Base-by-base conservation (phyloP, 37 sponge, comb jelly and placozoan genomes). In the Oopsacas minuta region DNA sequence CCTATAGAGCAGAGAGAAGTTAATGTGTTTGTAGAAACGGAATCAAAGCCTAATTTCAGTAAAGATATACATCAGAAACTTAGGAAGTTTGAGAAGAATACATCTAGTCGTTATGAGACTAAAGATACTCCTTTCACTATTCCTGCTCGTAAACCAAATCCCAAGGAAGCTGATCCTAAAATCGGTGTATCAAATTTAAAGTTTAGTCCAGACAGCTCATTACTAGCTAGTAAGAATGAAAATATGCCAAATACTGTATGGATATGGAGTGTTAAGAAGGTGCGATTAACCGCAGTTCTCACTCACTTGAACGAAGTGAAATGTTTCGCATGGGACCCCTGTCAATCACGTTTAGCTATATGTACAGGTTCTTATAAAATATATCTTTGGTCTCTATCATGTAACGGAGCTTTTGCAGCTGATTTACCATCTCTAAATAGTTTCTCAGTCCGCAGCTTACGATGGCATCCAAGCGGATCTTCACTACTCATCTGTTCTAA, bases 201-300 rank as follows among this genome's bases (percentile, higher is more conserved):
- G 37, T 98, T 98, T 85, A 93, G 94, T 82, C 36, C 85, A 0
- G 94, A 93, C 86, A 89, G 86, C 37, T 85, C 86, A 23, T 93
- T 93, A 84, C 52, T 98, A 35, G 99, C 92, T 5, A 98, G 92
- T 22, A 38, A 83, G 36, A 95, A 92, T 86, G 97, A 92, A 39
- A 96, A 96, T 88, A 90, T 92, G 92, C 96, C 99, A n/a, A 92
- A 84, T 46, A 85, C 89, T 0, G 84, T 98, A 37, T 98, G 99
- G 99, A 87, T 98, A 0, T 98, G 96, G 96, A 86, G 87, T 61
- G 52, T 95, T 51, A 36, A 39, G 52, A 90, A 88, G 36, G 85
- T 95, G 38, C 52, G 52, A 0, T 86, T 93, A 37, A 15, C 53
- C 38, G 94, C 86, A 0, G 36, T 95, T 10, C 86, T 98, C 51